phyloP scores from a whole-genome alignment of 2,797 vertebrate genomes.

The Odontamblyopus rebecca region DNA sequence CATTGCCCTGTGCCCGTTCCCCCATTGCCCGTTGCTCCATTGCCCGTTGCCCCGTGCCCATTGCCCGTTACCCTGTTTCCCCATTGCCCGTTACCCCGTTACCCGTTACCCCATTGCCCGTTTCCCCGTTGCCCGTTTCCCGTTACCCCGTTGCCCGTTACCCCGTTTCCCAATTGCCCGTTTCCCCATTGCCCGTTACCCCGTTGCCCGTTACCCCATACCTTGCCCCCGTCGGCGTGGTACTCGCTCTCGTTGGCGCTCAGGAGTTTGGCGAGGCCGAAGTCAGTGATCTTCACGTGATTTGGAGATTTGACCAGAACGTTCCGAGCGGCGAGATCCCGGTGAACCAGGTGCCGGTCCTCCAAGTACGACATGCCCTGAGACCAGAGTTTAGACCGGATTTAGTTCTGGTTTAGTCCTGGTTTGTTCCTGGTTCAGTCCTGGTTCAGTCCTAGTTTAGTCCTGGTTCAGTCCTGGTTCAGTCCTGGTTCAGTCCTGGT shows the following conservation, averaged over 20 bases:
- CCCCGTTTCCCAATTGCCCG: too few relatives aligned
- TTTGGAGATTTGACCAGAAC: slow-evolving; percentile 95
- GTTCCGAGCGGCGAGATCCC: slow-evolving; percentile 93
- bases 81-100: too few relatives aligned
- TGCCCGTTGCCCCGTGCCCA: too few relatives aligned
- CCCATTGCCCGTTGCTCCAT: too few relatives aligned
- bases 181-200: too few relatives aligned
- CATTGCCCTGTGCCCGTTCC: too few relatives aligned
- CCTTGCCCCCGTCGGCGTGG: slow-evolving; percentile 95
- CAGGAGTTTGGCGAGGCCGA: slow-evolving; percentile 90
- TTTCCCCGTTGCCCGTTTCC: too few relatives aligned
- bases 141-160: too few relatives aligned
- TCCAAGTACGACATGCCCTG: slow-evolving; percentile 97
- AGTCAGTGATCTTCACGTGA: slow-evolving; percentile 97
- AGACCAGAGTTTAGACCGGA: neutral
- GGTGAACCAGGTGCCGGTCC: slow-evolving; percentile 91
- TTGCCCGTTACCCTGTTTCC: too few relatives aligned
- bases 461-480: too few relatives aligned
- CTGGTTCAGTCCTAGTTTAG: too few relatives aligned
- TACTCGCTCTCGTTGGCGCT: slow-evolving; percentile 97
- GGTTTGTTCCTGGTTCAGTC: neutral
- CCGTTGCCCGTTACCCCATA: slow-evolving; percentile 39
- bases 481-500: neutral
- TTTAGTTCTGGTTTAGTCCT: neutral
- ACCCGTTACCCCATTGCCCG: too few relatives aligned